These are phyloP conservation scores for Anolis apletophallus DNA, from an alignment of 2,797 vertebrate species.

Conservation along the genomic window DNA sequence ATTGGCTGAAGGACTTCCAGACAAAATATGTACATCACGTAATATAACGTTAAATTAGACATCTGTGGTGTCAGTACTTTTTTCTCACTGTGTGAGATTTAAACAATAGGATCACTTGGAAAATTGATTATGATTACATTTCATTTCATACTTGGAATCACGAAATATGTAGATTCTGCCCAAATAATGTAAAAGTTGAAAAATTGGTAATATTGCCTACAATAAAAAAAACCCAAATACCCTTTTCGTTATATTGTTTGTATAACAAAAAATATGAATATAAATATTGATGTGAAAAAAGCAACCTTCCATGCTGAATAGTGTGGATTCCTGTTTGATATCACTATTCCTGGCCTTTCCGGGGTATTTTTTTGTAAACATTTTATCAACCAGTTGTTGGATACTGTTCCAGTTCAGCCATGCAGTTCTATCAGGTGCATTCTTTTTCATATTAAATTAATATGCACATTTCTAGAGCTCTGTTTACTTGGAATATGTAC, in stretches of 20 bases:
- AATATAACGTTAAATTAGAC: neutral
- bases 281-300: neutral
- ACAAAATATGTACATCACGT: neutral
- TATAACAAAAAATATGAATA: neutral
- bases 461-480: neutral
- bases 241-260: neutral
- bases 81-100: constrained; percentile 37
- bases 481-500: neutral
- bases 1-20: neutral
- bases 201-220: neutral
- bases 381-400: neutral
- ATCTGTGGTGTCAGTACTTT: neutral
- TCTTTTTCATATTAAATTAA: too few species aligned
- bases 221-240: constrained; percentile 1
- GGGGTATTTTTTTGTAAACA: neutral
- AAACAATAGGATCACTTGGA: neutral
- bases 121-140: neutral
- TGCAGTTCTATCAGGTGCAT: neutral
- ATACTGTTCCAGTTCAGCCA: neutral
- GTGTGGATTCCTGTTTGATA: neutral
- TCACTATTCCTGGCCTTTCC: neutral
- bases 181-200: neutral
- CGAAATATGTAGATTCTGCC: neutral
- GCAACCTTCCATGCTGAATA: neutral
- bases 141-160: neutral